Conservation (phyloP, 2,113 vertebrate genomes). For the Arvicanthis niloticus region DNA sequence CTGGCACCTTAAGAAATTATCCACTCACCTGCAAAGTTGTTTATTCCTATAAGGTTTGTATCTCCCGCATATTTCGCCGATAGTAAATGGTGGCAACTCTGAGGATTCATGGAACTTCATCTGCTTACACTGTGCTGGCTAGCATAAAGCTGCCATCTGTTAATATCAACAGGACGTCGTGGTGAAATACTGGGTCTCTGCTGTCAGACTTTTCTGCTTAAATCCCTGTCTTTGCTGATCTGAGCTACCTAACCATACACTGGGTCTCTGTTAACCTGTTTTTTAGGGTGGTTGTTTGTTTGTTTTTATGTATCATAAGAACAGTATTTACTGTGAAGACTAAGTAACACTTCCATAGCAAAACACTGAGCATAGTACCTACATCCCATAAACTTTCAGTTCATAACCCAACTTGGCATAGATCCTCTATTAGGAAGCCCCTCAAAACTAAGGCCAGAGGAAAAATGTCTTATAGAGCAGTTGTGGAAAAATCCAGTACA, state of each 20-base stretch:
- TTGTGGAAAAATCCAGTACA: neutral
- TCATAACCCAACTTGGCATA: neutral
- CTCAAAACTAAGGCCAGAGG: constrained; percentile 24
- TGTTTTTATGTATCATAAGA: neutral
- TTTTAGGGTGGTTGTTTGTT: neutral
- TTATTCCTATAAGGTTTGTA: constrained; percentile 97
- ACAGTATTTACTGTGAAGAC: constrained; percentile 34
- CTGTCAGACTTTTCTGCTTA: neutral
- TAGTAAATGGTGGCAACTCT: constrained; percentile 26
- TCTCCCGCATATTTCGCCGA: constrained; percentile 30
- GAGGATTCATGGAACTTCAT: neutral
- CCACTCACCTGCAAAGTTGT: constrained; percentile 99
- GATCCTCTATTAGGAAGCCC: neutral
- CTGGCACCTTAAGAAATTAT: constrained; percentile 98
- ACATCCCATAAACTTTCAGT: neutral
- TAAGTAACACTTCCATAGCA: constrained; percentile 18
- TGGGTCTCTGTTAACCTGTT: constrained; percentile 43
- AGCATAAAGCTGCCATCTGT: neutral
- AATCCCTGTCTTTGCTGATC: neutral
- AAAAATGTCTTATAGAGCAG: constrained; percentile 30
- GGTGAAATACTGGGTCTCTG: neutral
- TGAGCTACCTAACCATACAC: neutral
- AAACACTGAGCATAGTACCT: neutral
- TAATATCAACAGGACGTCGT: neutral
- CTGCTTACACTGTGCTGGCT: neutral